Base-by-base conservation (phyloP, 2,888 invertebrate genomes). In the Limenitis camilla region DNA sequence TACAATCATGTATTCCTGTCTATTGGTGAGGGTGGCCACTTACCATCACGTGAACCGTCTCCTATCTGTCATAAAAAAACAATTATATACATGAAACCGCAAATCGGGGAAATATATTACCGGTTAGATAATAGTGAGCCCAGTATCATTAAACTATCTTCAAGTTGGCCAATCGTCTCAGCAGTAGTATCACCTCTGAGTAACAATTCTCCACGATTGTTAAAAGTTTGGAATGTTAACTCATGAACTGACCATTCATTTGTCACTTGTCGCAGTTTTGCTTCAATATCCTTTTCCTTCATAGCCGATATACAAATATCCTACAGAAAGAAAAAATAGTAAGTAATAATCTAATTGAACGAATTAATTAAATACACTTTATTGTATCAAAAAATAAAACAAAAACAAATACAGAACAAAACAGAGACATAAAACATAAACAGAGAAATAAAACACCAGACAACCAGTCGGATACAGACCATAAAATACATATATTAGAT, bases 251-350 rank as follows among this genome's bases (percentile, higher is more conserved):
- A 94, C 98, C 98, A 98, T 78, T 98, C 98, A 69, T 96, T 96
- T 0, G 97, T 96, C 0, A 98, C 97, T 74, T 95, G 96, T 55
- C 97, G 91, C 53, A 98, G 81, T 77, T 98, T 98, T 0, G 97
- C 97, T 86, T 98, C 98, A 53, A 98, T 98, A 69, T 98, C 98
- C 72, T 96, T 96, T 73, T 98, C 98, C 81, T 98, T 98, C 93
- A 97, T 96, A 0, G 98, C 98, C 38, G 97, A 97, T 75, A 98
- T 98, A 75, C 98, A 98, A 67, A 98, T 97, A 71, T 98, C 98
- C 93, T 93, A 67, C 4, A 8, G 66, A 64, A 40, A 36, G 4
- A n/a, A n/a, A n/a, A n/a, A n/a, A n/a, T n/a, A n/a, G n/a, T n/a
- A n/a, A n/a, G n/a, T n/a, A n/a, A n/a, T n/a, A n/a, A n/a, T n/a